phyloP scores from a whole-genome alignment of 2,797 vertebrate genomes.

The Lagocephalus sceleratus region DNA sequence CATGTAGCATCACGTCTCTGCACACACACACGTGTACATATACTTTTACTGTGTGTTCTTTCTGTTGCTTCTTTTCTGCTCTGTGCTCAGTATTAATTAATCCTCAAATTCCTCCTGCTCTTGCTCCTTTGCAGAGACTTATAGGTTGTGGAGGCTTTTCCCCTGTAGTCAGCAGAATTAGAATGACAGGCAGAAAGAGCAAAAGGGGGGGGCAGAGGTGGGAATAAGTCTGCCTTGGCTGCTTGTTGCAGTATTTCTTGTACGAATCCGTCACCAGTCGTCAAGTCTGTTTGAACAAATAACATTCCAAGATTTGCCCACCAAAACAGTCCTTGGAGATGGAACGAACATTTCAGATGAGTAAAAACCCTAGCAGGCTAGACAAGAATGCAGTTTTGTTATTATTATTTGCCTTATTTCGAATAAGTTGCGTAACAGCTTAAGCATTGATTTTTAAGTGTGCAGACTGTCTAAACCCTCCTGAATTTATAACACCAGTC shows the following conservation, averaged over 20 bases:
- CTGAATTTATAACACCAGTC: not conserved
- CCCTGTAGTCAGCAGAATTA: conserved; percentile 60
- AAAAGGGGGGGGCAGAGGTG: not conserved
- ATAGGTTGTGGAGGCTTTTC: conserved; percentile 57
- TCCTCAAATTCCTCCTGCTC: conserved; percentile 1
- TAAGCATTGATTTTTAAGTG: not conserved
- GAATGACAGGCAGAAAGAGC: conserved; percentile 44
- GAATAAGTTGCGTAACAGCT: conserved; percentile 10
- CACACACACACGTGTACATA: not conserved
- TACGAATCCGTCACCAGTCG: conserved; percentile 55
- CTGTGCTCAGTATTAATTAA: conserved; percentile 17
- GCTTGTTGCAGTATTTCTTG: conserved; percentile 46
- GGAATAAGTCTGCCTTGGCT: conserved; percentile 54
- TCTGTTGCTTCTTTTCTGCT: not conserved
- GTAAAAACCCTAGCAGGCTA: not conserved
- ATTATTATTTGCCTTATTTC: conserved; percentile 23
- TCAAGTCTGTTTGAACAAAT: conserved; percentile 60
- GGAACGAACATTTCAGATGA: conserved; percentile 15
- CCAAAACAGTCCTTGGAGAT: conserved; percentile 36
- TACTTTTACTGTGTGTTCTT: not conserved
- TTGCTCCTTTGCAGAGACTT: conserved; percentile 42
- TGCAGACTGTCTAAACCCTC: not conserved
- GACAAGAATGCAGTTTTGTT: conserved; percentile 35
- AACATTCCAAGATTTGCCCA: conserved; percentile 58
- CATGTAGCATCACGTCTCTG: not conserved